Evolutionary conservation across 2,888 invertebrate genomes (phyloP), one percentile per base, ranked within the genome.

Genomic region (Xiphydria camelus): DNA sequence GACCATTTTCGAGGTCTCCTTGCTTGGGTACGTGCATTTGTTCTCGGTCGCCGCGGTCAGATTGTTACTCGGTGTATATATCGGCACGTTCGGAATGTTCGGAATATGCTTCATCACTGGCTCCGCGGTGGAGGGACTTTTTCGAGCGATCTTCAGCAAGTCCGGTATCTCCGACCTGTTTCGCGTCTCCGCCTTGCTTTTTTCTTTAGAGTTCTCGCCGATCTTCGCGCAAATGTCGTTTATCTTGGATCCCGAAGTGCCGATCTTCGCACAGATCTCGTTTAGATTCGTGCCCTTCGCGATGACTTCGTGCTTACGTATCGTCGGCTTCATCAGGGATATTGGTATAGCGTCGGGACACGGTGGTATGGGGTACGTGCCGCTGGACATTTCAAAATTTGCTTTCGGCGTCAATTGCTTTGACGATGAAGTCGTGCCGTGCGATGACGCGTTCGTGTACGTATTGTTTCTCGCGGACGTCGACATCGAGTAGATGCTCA

Each of bases 271-370:
- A 21, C 69, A 71, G 12, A 72, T 73, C 10, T 74, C 73, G 17
- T 71, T 72, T 0, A 70, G 44, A 40, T 66, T 69, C 1, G 66
- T 61, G 17, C 73, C 66, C 25, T 74, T 75, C 0, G 73, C 60
- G 17, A 64, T 61, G 0, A 66, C 46, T 18, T 71, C 73, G 32
- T 67, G 66, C 10, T 73, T 75, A 0, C 73, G 59, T 4, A 65
- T 57, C 1, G 61, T 49, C 2, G 67, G 60, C 34, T 75, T 75
- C 67, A 73, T 70, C 26, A 72, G 41, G 0, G 75, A 72, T 20
- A 75, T 70, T 0, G 75, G 75, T 43, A 74, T 75, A 2, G 74
- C 73, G 29, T 70, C 75, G 1, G 74, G 75, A 41, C 74, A 74
- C 2, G 74, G 74, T 1, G 73, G 73, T 3, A 70, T 66, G 2